Evolutionary conservation across 2,797 vertebrate genomes (phyloP), one percentile per base, ranked within the genome.

Genomic region (Spondyliosoma cantharus): DNA sequence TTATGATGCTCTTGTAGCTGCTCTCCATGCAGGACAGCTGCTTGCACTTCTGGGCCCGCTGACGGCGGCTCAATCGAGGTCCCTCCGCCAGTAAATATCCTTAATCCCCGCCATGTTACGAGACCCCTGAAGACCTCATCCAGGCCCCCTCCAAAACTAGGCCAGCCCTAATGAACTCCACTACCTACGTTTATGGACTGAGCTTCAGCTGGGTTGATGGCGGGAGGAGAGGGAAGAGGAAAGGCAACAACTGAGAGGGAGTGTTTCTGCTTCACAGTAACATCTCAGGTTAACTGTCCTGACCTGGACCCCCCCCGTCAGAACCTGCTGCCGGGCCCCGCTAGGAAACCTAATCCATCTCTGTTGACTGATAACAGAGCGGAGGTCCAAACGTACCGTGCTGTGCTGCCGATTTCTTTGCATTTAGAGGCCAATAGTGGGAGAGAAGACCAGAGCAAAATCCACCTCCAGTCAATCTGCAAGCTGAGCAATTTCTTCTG

Each of bases 151-250:
- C 37, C 13, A 8, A 60, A 84, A 69, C 25, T 29, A 76, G 65
- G 79, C 64, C 80, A 60, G 25, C 16, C 9, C 52, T 80, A 84
- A 87, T 82, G 72, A 90, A 86, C 61, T 77, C 48, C 71, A 49
- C 67, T 66, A 27, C 61, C 59, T n/a, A 6, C 27, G 2, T 90
- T 85, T 85, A 89, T 84, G 65, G 72, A 76, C 61, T 42, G 54
- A 45, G 61, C 67, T 84, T 82, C 71, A 84, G 81, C 74, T 42
- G 46, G 25, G 24, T 3, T 60, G 64, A 65, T 45, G 37, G 52
- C 20, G 60, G 32, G 42, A 50, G 15, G 7, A 58, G 45, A 70
- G 27, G 16, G 64, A 14, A 52, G 42, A 45, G 24, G 69, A 57
- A 57, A 15, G 72, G 48, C 7, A 63, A 67, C 32, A 48, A 58